Base-by-base conservation (phyloP, 2,113 vertebrate species). In the Apistogramma diplotaenia region DNA sequence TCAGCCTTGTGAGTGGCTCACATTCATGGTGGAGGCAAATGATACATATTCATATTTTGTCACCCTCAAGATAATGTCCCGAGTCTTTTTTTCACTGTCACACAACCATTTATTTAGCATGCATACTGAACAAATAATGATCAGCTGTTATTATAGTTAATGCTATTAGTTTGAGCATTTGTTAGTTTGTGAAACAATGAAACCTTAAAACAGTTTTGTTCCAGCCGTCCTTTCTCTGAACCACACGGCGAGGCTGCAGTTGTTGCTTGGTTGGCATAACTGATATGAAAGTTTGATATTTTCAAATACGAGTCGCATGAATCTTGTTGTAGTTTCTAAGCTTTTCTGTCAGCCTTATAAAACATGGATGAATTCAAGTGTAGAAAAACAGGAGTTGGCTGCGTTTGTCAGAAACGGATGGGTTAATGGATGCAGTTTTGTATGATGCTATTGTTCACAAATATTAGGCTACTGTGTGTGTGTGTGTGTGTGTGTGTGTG, bases 221-320 rank as follows among this genome's bases (percentile, higher is more conserved):
- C 62, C 3, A 13, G 37, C 43, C 6, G 18, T 2, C 43, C 18
- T 70, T 51, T 3, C 2, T 25, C 25, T 51, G 65, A 70, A 51
- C 65, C 43, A 29, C 16, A 70, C 29, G 51, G 0, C 65, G 51
- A 31, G 25, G 57, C 74, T 79, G 55, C 56, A 74, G 54, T 87
- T 79, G 60, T 60, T 56, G 23, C 81, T 77, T 49, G 58, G 83
- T 54, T 13, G 18, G 55, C 67, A 72, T 78, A 49, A n/a, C 29
- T 23, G 33, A 56, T 0, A 18, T 55, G 53, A 74, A 70, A 74
- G 46, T 78, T 71, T 21, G 54, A 53, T 74, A 31, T 29, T 74
- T 57, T 25, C 6, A 18, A 23, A 18, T 31, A 76, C 21, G 25
- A 85, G 67, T 59, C 15, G 3, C 4, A 67, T 43, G 53, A 43